Conservation (phyloP, 2,797 vertebrate genomes). For the Ptychobarbus kaznakovi region DNA sequence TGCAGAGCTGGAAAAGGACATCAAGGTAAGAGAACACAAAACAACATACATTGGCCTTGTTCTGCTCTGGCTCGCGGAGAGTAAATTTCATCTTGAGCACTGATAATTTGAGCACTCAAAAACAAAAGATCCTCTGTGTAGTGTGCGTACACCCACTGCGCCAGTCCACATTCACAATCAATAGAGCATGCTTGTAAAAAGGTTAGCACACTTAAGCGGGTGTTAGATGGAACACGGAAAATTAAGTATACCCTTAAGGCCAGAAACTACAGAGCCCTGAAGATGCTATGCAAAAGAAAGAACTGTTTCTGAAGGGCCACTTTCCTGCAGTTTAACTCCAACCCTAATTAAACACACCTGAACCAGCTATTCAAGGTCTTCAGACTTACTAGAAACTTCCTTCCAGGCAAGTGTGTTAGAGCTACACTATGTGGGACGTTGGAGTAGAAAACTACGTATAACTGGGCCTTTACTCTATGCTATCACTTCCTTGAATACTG, state of each 20-base stretch:
- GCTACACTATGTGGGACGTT: no score
- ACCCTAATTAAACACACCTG: no score
- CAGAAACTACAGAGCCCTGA: neutral
- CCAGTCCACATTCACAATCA: neutral
- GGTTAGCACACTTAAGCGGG: neutral
- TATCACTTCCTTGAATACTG: no score
- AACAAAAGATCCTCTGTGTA: neutral
- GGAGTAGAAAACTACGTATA: no score
- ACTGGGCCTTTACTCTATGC: no score
- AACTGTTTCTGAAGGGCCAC: no score
- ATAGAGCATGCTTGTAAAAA: neutral
- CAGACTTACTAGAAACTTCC: no score
- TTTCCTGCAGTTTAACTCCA: no score
- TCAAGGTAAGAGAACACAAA: constrained; percentile 71
- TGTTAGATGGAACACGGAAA: neutral
- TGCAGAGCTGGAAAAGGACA: constrained; percentile 65
- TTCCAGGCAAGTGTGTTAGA: no score
- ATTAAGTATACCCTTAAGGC: neutral
- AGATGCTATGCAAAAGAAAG: neutral
- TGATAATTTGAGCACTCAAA: neutral
- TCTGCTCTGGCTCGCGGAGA: neutral
- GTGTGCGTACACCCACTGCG: neutral
- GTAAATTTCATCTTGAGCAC: neutral
- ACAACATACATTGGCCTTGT: neutral
- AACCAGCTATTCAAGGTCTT: no score